Base-by-base conservation (phyloP, 2,888 invertebrate species). In the Drosophila neotestacea region DNA sequence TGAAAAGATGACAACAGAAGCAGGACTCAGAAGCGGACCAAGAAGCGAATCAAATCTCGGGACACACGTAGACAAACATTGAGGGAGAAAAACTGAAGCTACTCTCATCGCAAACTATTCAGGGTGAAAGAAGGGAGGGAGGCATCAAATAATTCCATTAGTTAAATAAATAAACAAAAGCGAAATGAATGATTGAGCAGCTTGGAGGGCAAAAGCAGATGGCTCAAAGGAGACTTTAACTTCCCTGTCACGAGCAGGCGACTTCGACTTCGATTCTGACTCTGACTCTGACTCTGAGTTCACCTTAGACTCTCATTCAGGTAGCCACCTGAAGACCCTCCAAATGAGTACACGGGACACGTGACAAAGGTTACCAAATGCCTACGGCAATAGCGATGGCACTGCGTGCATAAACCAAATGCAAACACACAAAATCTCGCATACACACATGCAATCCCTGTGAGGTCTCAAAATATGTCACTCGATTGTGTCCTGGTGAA, bases 91-190 rank as follows among this genome's bases (percentile, higher is more conserved):
- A 55, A 47, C 13, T 34, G 51, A 38, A 51, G 38, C 47, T 7
- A n/a, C 16, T 42, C 30, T 1, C 55, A 30, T 6, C 27, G 52
- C 52, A 63, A 66, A 67, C 55, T 50, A 62, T 60, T 48, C 27
- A 4, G 28, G 28, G 55, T 30, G 7, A 16, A 13, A 16, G 36
- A n/a, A n/a, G 34, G 5, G 13, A 27, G 13, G 50, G 32, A n/a
- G 44, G 56, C 60, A 79, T 70, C 81, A 85, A 85, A 85, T 91
- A 90, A 90, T 91, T 90, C 89, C 91, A 91, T 91, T 91, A 90
- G 90, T 78, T 84, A 83, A 86, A 90, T 90, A 91, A 91, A 91
- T 90, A 91, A 89, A 88, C 81, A 82, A 84, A 76, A 82, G 74
- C 74, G 64, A 75, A 87, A 84, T 89, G 75, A 87, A 83, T 83